phyloP scores from a whole-genome alignment of 2,797 vertebrate genomes.

The Pangasius krempfi region DNA sequence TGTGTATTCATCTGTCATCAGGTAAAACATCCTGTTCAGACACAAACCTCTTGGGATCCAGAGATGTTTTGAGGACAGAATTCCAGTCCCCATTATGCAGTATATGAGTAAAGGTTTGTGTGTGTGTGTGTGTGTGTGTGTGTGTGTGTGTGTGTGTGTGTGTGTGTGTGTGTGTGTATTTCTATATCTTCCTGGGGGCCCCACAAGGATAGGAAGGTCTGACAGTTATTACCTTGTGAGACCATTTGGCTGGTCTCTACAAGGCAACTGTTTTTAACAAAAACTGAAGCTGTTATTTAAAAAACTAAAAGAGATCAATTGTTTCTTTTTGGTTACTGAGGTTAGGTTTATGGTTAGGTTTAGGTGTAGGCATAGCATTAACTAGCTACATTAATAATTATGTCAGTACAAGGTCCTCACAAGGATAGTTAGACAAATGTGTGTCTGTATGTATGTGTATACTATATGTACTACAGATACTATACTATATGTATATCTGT shows the following conservation, averaged over 20 bases:
- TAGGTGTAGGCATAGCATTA: background rate
- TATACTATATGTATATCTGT: background rate
- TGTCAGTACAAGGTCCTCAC: background rate
- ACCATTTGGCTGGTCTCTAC: background rate
- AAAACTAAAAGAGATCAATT: background rate
- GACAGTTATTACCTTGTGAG: background rate
- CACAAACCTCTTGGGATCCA: background rate
- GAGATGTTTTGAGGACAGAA: background rate
- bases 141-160: too few species aligned
- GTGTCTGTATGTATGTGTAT: background rate
- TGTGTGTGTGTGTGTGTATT: background rate
- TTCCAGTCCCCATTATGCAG: background rate
- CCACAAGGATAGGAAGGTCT: background rate
- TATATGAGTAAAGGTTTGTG: background rate
- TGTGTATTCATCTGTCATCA: background rate
- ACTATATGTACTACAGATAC: background rate
- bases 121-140: background rate
- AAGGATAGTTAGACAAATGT: background rate
- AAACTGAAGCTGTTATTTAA: background rate
- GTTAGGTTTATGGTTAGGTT: background rate
- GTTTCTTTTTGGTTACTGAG: background rate
- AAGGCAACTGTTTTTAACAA: background rate
- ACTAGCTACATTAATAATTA: background rate
- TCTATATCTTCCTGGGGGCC: background rate
- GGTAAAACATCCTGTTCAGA: background rate